phyloP scores from a whole-genome alignment of 2,797 vertebrate species.

The Danionella dracula region DNA sequence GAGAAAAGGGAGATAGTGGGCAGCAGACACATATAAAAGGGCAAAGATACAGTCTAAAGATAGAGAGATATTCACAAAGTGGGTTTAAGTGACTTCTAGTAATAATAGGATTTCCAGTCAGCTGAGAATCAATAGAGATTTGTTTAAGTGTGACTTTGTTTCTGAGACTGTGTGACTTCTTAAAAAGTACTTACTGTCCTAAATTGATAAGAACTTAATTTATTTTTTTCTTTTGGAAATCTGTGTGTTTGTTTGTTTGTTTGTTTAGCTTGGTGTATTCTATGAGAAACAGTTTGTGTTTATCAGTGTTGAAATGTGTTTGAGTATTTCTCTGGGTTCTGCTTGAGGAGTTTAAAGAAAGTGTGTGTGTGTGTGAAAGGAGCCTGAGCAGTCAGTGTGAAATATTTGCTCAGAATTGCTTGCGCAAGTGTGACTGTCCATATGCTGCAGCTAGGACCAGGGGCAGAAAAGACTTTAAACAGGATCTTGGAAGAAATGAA shows the following conservation, averaged over 20 bases:
- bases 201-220: no score
- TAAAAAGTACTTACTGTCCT: conserved; percentile 1
- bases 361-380: not conserved
- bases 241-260: not conserved
- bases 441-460: not conserved
- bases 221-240: no score
- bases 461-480: not conserved
- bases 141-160: not conserved
- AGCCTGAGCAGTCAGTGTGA: conserved; percentile 27
- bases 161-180: not conserved
- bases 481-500: not conserved
- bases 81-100: conserved; percentile 31
- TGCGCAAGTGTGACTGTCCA: conserved; percentile 32
- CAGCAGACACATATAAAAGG: conserved; percentile 5
- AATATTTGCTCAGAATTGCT: conserved; percentile 39
- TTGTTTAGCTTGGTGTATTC: not conserved
- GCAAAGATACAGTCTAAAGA: conserved; percentile 3
- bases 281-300: not conserved
- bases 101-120: conserved; percentile 11
- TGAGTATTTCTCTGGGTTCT: not conserved
- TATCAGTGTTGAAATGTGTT: not conserved
- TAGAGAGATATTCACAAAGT: conserved; percentile 3
- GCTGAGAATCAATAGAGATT: conserved; percentile 23
- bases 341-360: not conserved
- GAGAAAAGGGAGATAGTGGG: conserved; percentile 7